These are phyloP conservation scores for Brachionus calyciflorus DNA, from an alignment of 1,140 invertebrate species.

Conservation along the genomic window DNA sequence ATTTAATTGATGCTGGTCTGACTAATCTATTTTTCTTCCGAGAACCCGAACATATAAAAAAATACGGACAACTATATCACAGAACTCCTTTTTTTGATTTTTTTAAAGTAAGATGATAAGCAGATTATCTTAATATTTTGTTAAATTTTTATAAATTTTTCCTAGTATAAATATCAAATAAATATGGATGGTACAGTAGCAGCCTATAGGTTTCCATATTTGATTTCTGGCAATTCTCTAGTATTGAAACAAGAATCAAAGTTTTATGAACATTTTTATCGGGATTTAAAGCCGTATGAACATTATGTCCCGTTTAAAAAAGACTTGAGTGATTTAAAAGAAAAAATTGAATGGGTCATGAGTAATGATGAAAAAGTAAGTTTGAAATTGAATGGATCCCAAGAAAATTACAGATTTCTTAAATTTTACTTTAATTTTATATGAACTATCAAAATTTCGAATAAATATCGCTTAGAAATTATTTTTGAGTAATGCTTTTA, in stretches of 20 bases:
- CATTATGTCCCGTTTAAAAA: slow-evolving; percentile 81
- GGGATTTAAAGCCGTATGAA: slow-evolving; percentile 69
- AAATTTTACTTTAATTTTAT: too few relatives aligned
- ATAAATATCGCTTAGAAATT: too few relatives aligned
- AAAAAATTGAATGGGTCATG: slow-evolving; percentile 76
- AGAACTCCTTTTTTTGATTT: slow-evolving; percentile 89
- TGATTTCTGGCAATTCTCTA: slow-evolving; percentile 78
- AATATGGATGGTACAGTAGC: slow-evolving; percentile 93
- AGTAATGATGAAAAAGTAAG: slow-evolving; percentile 69
- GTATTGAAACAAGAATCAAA: slow-evolving; percentile 86
- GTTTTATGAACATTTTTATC: slow-evolving; percentile 93
- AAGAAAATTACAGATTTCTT: too few relatives aligned
- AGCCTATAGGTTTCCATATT: slow-evolving; percentile 86
- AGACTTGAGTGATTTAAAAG: slow-evolving; percentile 76
- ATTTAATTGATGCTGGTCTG: slow-evolving; percentile 82
- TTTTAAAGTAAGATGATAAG: slow-evolving; percentile 77
- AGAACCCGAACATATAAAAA: slow-evolving; percentile 69
- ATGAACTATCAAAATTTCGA: too few relatives aligned
- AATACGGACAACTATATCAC: slow-evolving; percentile 78
- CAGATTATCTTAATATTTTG: not conserved
- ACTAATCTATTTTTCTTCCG: slow-evolving; percentile 95
- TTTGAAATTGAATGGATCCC: too few relatives aligned
- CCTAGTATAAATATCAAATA: slow-evolving; percentile 89
- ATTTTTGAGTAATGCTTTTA: too few relatives aligned
- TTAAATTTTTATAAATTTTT: slow-evolving; percentile 46